Percentiles rank a stretch among this genome's conserved stretches.
Conservation (phyloP, 2,888 invertebrate genomes). For the Drosophila subquinaria region DNA sequence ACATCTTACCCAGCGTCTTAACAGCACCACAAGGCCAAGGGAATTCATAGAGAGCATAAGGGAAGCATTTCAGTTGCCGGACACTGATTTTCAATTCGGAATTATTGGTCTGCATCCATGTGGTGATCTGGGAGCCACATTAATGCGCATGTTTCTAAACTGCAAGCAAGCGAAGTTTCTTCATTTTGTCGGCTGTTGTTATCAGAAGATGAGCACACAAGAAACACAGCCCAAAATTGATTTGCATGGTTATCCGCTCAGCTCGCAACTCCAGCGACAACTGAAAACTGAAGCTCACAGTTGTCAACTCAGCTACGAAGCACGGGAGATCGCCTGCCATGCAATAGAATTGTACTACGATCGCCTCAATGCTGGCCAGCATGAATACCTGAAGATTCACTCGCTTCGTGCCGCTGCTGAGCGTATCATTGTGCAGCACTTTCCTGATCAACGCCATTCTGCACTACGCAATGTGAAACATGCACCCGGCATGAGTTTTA, state of each 20-base stretch:
- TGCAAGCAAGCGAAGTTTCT: constrained; percentile 89
- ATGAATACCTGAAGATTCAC: constrained; percentile 90
- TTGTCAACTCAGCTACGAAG: constrained; percentile 87
- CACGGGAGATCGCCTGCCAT: constrained; percentile 95
- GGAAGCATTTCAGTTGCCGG: constrained; percentile 58
- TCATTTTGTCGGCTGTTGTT: constrained; percentile 95
- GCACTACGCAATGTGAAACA: constrained; percentile 91
- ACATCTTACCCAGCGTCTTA: constrained; percentile 87
- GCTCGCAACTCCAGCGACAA: constrained; percentile 86
- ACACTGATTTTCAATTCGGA: constrained; percentile 87
- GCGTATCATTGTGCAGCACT: constrained; percentile 88
- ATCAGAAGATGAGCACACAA: constrained; percentile 91
- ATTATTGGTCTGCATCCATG: constrained; percentile 96
- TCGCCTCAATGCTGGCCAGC: constrained; percentile 88
- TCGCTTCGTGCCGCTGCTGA: constrained; percentile 94
- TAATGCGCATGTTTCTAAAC: constrained; percentile 90
- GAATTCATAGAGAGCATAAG: constrained; percentile 81
- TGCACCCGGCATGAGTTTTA: constrained; percentile 89
- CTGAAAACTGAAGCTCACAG: background rate
- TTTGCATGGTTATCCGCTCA: constrained; percentile 90
- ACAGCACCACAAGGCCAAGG: constrained; percentile 85
- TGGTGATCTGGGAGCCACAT: constrained; percentile 93
- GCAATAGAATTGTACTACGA: constrained; percentile 92
- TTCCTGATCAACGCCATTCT: constrained; percentile 88
- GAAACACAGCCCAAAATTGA: constrained; percentile 34